Base-by-base conservation (phyloP, 2,797 vertebrate genomes). In the Rhinogobio ventralis region DNA sequence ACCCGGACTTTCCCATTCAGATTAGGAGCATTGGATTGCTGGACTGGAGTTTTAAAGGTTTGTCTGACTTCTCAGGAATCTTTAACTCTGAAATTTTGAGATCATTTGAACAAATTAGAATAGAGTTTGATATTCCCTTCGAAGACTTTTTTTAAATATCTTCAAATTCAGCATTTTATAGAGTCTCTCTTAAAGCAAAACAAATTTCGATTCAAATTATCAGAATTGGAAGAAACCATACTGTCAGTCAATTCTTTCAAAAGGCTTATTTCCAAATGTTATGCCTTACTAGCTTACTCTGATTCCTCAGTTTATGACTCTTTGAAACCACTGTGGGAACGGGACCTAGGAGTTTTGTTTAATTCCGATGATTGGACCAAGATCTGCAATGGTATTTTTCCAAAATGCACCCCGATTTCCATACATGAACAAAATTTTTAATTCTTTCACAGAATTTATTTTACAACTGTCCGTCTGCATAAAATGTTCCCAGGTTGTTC, bases 21-120 rank as follows among this genome's bases (percentile, higher is more conserved):
- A 55, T 81, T 30, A 83, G 72, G 33, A 77, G 30, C 57, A 84
- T 46, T 78, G 82, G 64, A 13, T 23, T 77, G 49, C 36, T 69
- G 60, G 82, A 78, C 1, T 69, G 62, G 82, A 36, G 9, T 5
- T 71, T 9, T 25, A 79, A 71, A 42, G 51, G 62, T 15, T 2
- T 83, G 28, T 77, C 62, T 25, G 64, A 77, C 2, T 39, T 80
- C 19, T 36, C 7, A 53, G 77, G 55, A 28, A 14, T 80, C 20
- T 23, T 73, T 11, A 53, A 2, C 2, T 75, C 42, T 39, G 57
- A 57, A 14, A 55, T 7, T 20, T 8, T 79, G 0, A 83, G 20
- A n/a, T 76, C 60, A 13, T 82, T 82, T 73, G 36, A 5, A 49
- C 46, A 49, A 49, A 49, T 49, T 15, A 49, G 46, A 49, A 49